Conservation (phyloP, 2,113 vertebrate genomes). For the Limanda limanda region DNA sequence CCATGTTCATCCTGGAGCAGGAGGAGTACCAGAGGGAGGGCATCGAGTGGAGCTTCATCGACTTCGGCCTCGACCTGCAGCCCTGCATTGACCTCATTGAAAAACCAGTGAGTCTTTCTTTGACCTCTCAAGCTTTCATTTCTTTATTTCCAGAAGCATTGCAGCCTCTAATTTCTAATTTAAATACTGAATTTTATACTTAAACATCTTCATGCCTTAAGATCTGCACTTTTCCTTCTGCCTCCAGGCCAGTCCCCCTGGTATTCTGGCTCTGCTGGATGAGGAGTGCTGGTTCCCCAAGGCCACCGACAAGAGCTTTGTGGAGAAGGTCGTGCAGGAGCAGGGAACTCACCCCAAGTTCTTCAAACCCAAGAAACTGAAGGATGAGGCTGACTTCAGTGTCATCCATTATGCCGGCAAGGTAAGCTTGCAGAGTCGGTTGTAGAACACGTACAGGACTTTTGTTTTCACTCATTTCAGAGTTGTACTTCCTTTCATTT, state of each 20-base stretch:
- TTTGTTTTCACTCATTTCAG: too few species aligned
- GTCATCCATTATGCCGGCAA: constrained; percentile 99
- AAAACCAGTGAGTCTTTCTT: constrained; percentile 86
- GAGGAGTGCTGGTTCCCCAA: constrained; percentile 99
- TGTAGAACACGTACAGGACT: too few species aligned
- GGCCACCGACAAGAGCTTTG: constrained; percentile 98
- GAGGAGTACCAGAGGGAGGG: constrained; percentile 98
- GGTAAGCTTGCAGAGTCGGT: constrained; percentile 74
- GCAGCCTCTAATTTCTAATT: too few species aligned
- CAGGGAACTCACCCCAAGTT: constrained; percentile 97
- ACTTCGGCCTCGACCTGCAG: constrained; percentile 97
- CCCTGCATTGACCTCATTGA: constrained; percentile 98
- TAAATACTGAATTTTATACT: too few species aligned
- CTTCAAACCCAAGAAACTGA: constrained; percentile 97
- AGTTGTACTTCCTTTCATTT: too few species aligned
- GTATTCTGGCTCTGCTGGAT: constrained; percentile 94
- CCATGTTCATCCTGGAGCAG: constrained; percentile 99
- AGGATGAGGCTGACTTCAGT: constrained; percentile 97
- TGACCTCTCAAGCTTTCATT: background rate
- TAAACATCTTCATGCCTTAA: too few species aligned
- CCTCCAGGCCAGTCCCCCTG: constrained; percentile 92
- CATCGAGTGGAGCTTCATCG: constrained; percentile 99
- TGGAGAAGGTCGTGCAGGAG: constrained; percentile 97
- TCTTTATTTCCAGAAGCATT: background rate
- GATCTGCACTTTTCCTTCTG: background rate